These are phyloP conservation scores for Oncorhynchus masou DNA, from an alignment of 2,113 vertebrate species.

Conservation along the genomic window DNA sequence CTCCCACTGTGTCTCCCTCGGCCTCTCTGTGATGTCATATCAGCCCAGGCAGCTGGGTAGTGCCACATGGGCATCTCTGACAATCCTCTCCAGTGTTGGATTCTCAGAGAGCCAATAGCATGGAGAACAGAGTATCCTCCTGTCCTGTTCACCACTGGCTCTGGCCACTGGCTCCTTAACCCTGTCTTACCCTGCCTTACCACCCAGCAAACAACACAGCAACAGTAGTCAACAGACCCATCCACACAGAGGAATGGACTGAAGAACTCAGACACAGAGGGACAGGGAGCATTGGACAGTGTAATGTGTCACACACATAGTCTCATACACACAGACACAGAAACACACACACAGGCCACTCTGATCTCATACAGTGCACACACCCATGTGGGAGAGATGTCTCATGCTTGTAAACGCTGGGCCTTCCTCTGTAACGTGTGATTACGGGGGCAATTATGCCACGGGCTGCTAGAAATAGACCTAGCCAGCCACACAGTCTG, in stretches of 20 bases:
- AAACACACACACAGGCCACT: conserved; percentile 39
- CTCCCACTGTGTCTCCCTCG: background rate
- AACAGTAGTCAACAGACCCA: conserved; percentile 50
- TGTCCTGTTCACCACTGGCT: conserved; percentile 57
- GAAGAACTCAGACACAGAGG: background rate
- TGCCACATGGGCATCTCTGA: conserved; percentile 39
- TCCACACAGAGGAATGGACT: conserved; percentile 28
- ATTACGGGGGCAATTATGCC: conserved; percentile 73
- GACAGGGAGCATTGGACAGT: background rate
- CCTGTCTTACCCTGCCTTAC: background rate
- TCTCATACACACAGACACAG: background rate
- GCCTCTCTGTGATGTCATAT: conserved; percentile 65
- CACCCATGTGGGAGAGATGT: conserved; percentile 60
- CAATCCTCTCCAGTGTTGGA: conserved; percentile 54
- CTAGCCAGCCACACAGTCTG: conserved; percentile 67
- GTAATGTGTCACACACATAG: background rate
- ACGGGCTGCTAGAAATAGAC: conserved; percentile 76
- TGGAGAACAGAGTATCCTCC: conserved; percentile 56
- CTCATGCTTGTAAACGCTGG: conserved; percentile 60
- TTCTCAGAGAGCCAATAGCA: conserved; percentile 48
- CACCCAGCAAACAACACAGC: background rate
- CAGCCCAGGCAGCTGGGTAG: conserved; percentile 44
- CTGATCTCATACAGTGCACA: conserved; percentile 48
- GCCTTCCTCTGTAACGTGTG: conserved; percentile 66
- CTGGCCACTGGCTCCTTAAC: conserved; percentile 44